Evolutionary conservation across 1,140 invertebrate species (phyloP).

Genomic region (Plutomurus gul): DNA sequence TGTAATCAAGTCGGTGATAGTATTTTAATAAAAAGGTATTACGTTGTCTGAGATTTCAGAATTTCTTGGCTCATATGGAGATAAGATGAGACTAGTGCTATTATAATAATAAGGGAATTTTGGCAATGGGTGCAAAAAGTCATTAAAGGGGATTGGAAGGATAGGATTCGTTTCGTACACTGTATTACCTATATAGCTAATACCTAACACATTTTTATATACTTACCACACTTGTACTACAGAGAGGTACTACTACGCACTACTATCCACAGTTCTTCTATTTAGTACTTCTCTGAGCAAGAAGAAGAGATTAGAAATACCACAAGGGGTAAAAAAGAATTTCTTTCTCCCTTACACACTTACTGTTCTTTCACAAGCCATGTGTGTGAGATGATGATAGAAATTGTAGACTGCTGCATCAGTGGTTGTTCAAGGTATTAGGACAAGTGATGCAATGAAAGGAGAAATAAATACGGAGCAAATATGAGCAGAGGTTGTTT

Average conservation of each 20-base stretch:
- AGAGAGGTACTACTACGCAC: no score
- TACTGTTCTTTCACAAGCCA: not conserved
- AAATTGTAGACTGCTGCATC: not conserved
- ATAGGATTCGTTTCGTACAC: no score
- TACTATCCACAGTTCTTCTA: not conserved
- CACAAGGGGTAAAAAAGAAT: not conserved
- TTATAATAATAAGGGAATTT: not conserved
- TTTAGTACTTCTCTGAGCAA: not conserved
- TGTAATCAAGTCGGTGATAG: no score
- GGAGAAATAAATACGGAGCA: not conserved
- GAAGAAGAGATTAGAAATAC: not conserved
- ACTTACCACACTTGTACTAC: not conserved
- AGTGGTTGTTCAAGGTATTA: not conserved
- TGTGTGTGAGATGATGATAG: not conserved
- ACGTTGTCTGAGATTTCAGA: not conserved
- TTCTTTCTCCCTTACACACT: not conserved
- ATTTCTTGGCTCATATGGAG: not conserved
- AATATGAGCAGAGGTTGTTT: not conserved
- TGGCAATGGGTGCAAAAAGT: slow-evolving; percentile 36
- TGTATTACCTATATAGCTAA: not conserved
- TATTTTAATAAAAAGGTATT: no score
- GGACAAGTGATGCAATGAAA: not conserved
- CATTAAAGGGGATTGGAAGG: slow-evolving; percentile 32
- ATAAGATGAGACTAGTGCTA: not conserved
- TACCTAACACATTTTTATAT: not conserved